Evolutionary conservation across 1,140 invertebrate genomes (phyloP), one percentile per base, ranked within the genome.

Genomic region (Achatina immaculata): DNA sequence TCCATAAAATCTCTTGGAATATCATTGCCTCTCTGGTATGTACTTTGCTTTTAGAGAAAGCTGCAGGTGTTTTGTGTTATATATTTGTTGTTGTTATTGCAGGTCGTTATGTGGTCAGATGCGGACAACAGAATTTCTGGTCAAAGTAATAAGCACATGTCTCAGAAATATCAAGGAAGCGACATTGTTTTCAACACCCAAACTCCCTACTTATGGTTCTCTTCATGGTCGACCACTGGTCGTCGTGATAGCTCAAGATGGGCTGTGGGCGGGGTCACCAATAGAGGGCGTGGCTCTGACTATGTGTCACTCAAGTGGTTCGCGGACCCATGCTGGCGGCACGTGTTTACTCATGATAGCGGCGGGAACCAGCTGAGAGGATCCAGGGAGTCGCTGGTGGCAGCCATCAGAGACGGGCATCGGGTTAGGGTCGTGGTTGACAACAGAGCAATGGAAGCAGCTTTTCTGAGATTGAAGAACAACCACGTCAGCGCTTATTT

Each of bases 221-320:
- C 78, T n/a, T 80, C 82, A 43, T 83, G 82, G 82, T 66, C 76
- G 3, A 83, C 78, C 55, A 83, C 78, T 58, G 82, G 82, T n/a
- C 77, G 82, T 58, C 43, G 82, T 19, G 82, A 83, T 78, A 83
- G 82, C 73, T 83, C 82, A 31, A 58, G 82, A 24, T 83, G 82
- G 82, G 82, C 82, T 4, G 82, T 83, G 34, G 82, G 82, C 14
- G 82, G 82, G 1, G 51, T 66, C 28, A 80, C 78, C 72, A 83
- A 83, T 78, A 62, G 82, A 16, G 82, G 82, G 4, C 77, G 82
- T 1, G 82, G 82, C 62, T 80, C 82, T 1, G 82, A 83, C 72
- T 83, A 83, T 65, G 82, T 83, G 21, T 83, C 82, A 11, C 78
- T 83, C 58, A 80, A 83, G 65, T 83, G 82, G 82, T 83, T 81